Evolutionary conservation across 2,113 vertebrate genomes (phyloP).

Genomic region (Melanocharis versteri): DNA sequence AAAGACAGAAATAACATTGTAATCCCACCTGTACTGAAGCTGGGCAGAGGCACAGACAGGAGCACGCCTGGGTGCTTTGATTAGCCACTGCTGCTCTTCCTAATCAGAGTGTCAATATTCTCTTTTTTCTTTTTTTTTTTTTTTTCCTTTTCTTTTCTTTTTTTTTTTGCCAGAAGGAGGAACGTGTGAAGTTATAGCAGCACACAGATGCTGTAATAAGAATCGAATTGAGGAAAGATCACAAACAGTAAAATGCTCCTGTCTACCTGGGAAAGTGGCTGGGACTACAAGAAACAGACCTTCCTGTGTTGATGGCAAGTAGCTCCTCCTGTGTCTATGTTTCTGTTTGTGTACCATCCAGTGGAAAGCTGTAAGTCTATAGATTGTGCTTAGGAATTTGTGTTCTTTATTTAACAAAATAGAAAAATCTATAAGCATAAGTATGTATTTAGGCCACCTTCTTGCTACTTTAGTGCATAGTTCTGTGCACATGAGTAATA

Average conservation of each 20-base stretch:
- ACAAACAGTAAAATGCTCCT: constrained; percentile 98
- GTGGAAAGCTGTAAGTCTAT: not conserved
- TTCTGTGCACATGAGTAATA: not conserved
- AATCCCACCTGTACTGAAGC: not conserved
- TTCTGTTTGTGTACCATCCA: not conserved
- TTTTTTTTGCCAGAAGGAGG: constrained; percentile 87
- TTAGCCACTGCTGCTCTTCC: constrained; percentile 6
- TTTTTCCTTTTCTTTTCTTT: not conserved
- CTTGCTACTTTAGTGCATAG: not conserved
- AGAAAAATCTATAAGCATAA: not conserved
- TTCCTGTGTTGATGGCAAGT: constrained; percentile 96
- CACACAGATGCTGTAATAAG: constrained; percentile 99
- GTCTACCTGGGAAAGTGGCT: constrained; percentile 97
- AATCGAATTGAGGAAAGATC: constrained; percentile 98
- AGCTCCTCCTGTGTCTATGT: not conserved
- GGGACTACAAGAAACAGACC: constrained; percentile 98
- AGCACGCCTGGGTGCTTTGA: not conserved
- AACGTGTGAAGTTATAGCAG: constrained; percentile 97
- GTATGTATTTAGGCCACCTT: not conserved
- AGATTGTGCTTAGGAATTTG: not conserved
- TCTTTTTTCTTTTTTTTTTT: not conserved
- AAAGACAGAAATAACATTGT: not conserved
- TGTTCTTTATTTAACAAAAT: not conserved
- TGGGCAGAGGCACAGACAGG: not conserved
- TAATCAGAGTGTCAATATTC: constrained; percentile 53